Evolutionary conservation across 2,888 invertebrate species (phyloP), one percentile per base, ranked within the genome.

Genomic region (Acronicta psi): DNA sequence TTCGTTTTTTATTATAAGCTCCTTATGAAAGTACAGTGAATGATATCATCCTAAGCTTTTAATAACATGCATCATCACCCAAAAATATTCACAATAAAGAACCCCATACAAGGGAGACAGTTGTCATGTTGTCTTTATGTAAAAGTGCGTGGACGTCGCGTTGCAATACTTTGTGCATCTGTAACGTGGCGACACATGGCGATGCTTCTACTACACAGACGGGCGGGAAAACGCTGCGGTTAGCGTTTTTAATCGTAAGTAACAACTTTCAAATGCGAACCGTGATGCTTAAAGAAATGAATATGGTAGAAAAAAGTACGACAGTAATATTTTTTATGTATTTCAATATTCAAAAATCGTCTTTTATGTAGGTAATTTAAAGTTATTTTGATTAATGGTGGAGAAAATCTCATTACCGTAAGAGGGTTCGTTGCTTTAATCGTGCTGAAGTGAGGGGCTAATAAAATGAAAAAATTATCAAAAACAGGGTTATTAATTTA

Each of bases 141-240:
- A 87, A 85, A 87, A 87, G 81, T 81, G 81, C 79, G 80, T 76
- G 78, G 82, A 74, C 84, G 87, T 71, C 71, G 78, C 80, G 81
- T 78, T 75, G 83, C 82, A 82, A 80, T 84, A 82, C 84, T 86
- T 80, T 77, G 80, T 84, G 85, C 89, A 88, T 86, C 82, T 84
- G 87, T 77, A 76, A 65, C 73, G 69, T 59, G 81, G 82, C 81
- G 79, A 76, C 89, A 84, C 82, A 83, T 85, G 88, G 76, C 77
- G 73, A 52, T 54, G 61, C 55, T 64, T 14, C 42, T 59, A 23
- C 31, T 6, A 20, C 9, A 62, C 77, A 85, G 77, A 86, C 89
- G 83, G 59, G 86, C 87, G 82, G 50, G 3, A 38, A 17, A 41
- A 77, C 73, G 81, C 73, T 31, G 61, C 73, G 49, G 4, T 66